Evolutionary conservation across 2,113 vertebrate genomes (phyloP).

Genomic region (Alligator mississippiensis): DNA sequence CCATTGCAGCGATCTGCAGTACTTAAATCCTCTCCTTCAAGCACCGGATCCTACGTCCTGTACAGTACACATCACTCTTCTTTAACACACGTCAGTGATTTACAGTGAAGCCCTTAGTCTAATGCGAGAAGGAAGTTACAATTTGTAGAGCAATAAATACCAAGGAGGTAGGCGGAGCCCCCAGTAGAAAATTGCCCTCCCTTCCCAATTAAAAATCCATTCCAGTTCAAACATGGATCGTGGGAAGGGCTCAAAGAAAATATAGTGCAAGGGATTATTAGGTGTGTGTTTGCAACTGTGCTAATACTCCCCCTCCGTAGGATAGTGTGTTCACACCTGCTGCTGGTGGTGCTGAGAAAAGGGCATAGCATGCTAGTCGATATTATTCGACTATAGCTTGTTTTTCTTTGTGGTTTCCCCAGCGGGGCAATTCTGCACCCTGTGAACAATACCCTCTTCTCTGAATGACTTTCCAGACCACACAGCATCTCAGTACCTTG

Average conservation of each 20-base stretch:
- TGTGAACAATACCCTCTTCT: conserved; percentile 38
- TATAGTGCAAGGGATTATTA: conserved; percentile 3
- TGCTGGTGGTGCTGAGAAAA: background rate
- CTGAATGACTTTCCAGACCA: conserved; percentile 64
- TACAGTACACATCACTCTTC: background rate
- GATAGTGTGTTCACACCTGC: conserved; percentile 4
- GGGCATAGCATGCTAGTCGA: background rate
- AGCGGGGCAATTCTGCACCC: conserved; percentile 10
- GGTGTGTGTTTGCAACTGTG: conserved; percentile 44
- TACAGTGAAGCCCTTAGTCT: conserved; percentile 22
- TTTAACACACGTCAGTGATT: conserved; percentile 29
- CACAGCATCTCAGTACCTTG: conserved; percentile 28
- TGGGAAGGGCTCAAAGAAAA: conserved; percentile 56
- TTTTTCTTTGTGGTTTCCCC: conserved; percentile 14
- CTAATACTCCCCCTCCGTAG: background rate
- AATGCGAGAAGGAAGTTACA: conserved; percentile 65
- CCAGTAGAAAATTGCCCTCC: background rate
- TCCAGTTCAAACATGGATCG: conserved; percentile 9
- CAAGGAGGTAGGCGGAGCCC: conserved; percentile 36
- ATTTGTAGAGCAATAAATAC: conserved; percentile 76
- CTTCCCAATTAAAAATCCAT: conserved; percentile 71
- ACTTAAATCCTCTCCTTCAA: background rate
- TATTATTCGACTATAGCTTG: background rate
- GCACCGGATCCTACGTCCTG: background rate
- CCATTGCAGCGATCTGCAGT: accelerated